A percentile compares a stretch with the other conserved stretches of the same genome.
Evolutionary conservation across 2,797 vertebrate genomes (phyloP).

Genomic region (Margarornis squamiger): DNA sequence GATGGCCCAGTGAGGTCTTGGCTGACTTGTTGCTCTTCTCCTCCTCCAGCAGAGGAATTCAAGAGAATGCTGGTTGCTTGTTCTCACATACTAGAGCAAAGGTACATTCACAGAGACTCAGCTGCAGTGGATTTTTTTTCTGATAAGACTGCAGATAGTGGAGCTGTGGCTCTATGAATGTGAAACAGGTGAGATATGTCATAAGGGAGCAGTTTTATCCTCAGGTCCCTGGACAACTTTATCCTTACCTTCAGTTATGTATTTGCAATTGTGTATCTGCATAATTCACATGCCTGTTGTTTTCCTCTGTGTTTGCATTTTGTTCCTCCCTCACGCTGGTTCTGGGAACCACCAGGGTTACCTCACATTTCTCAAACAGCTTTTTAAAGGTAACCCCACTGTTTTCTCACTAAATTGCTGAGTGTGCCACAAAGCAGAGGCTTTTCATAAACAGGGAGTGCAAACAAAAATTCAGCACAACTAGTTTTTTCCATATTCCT

Average conservation of each 20-base stretch:
- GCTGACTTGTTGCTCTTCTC: neutral
- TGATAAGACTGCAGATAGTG: neutral
- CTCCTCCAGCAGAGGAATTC: neutral
- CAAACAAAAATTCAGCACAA: neutral
- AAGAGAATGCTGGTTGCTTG: neutral
- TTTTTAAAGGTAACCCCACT: neutral
- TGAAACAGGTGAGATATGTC: neutral
- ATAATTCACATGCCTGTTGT: neutral
- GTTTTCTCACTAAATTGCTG: neutral
- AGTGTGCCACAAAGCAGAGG: neutral
- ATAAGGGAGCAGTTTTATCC: neutral
- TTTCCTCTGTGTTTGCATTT: neutral
- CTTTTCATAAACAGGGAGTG: neutral
- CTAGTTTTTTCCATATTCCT: neutral
- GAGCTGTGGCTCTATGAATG: neutral
- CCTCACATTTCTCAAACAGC: neutral
- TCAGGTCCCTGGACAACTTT: neutral
- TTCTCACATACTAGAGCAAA: neutral
- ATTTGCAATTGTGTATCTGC: neutral
- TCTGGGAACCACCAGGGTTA: neutral
- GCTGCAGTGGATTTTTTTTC: neutral
- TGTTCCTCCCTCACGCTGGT: neutral
- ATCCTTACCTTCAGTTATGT: neutral
- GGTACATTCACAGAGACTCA: neutral
- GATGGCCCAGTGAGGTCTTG: neutral